phyloP scores from a whole-genome alignment of 2,113 vertebrate genomes.

The Mola mola region DNA sequence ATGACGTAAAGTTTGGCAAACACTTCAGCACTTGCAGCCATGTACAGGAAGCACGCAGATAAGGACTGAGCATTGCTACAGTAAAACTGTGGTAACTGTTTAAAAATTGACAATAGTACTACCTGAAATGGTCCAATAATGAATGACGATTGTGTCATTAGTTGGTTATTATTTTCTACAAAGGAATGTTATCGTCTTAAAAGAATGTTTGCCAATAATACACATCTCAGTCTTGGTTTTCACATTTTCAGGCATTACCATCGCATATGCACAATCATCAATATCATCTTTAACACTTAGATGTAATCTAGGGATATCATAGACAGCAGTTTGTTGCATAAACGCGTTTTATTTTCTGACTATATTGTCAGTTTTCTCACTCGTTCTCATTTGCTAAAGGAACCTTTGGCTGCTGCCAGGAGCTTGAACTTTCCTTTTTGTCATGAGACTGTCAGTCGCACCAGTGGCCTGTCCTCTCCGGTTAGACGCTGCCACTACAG shows the following conservation, averaged over 20 bases:
- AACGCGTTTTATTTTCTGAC: not conserved
- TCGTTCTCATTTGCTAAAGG: not conserved
- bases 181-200: too few relatives aligned
- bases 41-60: not conserved
- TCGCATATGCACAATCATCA: too few relatives aligned
- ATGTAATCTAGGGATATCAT: not conserved
- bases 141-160: too few relatives aligned
- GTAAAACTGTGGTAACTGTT: not conserved
- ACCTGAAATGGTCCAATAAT: too few relatives aligned
- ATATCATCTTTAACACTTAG: too few relatives aligned
- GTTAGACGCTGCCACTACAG: constrained; percentile 26
- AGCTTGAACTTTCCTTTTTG: constrained; percentile 10
- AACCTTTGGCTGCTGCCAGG: too few relatives aligned
- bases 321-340: not conserved
- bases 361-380: not conserved
- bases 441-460: constrained; percentile 30
- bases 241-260: too few relatives aligned
- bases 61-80: not conserved
- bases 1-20: not conserved
- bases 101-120: too few relatives aligned
- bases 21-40: not conserved
- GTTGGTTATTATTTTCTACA: too few relatives aligned
- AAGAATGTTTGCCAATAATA: too few relatives aligned
- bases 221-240: too few relatives aligned
- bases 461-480: constrained; percentile 15